phyloP scores from a whole-genome alignment of 2,888 invertebrate genomes.

The Lacanobia wlatinum region DNA sequence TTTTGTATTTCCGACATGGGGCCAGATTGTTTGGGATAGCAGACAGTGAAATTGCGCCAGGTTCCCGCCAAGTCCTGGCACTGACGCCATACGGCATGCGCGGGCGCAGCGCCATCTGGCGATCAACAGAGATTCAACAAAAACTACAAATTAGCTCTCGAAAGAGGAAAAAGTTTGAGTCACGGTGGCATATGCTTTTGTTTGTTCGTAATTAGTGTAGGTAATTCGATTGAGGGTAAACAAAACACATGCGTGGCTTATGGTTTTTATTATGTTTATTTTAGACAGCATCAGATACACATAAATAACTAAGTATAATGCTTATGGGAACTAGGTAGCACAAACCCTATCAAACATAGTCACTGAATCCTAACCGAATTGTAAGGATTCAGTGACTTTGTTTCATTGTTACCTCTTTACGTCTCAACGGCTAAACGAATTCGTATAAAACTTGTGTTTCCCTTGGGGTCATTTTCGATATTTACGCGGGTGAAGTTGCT shows the following conservation, averaged over 20 bases:
- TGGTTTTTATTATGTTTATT: conserved; percentile 25
- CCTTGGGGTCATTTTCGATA: neutral
- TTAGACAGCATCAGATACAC: neutral
- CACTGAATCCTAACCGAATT: no score
- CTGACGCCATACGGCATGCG: conserved; percentile 82
- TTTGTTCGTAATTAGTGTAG: conserved; percentile 78
- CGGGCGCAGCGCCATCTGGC: conserved; percentile 78
- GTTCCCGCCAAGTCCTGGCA: conserved; percentile 50
- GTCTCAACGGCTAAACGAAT: no score
- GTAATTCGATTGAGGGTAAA: conserved; percentile 70
- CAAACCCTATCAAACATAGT: no score
- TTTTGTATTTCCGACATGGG: conserved; percentile 61
- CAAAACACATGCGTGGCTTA: conserved; percentile 43
- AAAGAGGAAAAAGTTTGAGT: conserved; percentile 69
- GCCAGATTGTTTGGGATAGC: conserved; percentile 80
- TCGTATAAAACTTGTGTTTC: no score
- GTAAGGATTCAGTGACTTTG: no score
- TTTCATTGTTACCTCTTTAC: no score
- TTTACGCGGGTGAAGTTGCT: no score
- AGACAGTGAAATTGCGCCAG: conserved; percentile 82
- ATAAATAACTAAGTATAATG: no score
- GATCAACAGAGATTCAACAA: conserved; percentile 74
- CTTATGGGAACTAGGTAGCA: neutral
- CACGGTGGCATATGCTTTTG: conserved; percentile 86
- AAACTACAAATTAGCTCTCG: conserved; percentile 77